Evolutionary conservation across 2,113 vertebrate genomes (phyloP).

Genomic region (Thalassarche chlororhynchos): DNA sequence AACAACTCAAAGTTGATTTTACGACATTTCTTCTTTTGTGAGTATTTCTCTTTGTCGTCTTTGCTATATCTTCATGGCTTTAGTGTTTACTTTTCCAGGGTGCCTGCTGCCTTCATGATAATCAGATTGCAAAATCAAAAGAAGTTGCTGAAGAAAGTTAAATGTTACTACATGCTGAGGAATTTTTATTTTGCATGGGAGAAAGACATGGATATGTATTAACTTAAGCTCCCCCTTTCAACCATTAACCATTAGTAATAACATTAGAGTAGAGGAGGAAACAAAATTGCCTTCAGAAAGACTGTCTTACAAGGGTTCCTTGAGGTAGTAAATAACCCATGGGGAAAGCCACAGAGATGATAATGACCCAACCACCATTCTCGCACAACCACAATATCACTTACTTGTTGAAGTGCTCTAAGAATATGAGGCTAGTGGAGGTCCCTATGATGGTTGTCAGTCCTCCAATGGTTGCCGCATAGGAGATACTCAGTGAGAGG

Average conservation of each 20-base stretch:
- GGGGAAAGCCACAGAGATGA: background rate
- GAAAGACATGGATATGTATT: background rate
- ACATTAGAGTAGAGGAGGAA: background rate
- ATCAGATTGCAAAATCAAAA: background rate
- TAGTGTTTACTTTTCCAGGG: background rate
- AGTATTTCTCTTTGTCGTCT: background rate
- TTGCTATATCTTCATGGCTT: background rate
- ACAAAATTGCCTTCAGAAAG: background rate
- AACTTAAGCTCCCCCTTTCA: background rate
- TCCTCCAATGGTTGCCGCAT: slow-evolving; percentile 94
- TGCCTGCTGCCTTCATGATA: background rate
- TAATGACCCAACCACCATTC: background rate
- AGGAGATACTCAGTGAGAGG: slow-evolving; percentile 94
- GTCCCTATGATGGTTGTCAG: slow-evolving; percentile 97
- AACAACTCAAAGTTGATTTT: background rate
- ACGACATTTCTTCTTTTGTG: background rate
- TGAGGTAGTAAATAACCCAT: background rate
- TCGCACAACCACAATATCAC: background rate
- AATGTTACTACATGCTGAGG: background rate
- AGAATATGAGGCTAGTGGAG: slow-evolving; percentile 97
- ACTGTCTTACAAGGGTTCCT: background rate
- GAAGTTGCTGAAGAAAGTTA: background rate
- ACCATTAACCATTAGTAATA: background rate
- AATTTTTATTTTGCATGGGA: background rate
- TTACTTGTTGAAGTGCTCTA: slow-evolving; percentile 98